Evolutionary conservation across 2,113 vertebrate genomes (phyloP).

Genomic region (Apaloderma vittatum): DNA sequence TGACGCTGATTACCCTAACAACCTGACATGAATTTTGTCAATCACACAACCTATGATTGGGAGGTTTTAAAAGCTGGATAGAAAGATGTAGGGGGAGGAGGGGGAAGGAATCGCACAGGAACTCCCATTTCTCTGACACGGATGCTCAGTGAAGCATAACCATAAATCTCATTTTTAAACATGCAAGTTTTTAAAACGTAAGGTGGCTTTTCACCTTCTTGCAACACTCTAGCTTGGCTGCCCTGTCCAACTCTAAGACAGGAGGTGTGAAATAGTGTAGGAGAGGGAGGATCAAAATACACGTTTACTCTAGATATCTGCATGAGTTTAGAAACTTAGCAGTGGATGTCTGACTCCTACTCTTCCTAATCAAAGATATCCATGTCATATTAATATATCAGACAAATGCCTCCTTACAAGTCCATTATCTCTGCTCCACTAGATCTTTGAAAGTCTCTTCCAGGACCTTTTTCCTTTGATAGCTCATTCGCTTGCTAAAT

Average conservation of each 20-base stretch:
- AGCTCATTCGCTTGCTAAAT: not conserved
- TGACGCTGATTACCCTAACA: not conserved
- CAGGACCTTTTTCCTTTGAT: not conserved
- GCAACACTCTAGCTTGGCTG: not conserved
- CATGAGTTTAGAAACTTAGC: not conserved
- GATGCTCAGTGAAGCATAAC: not conserved
- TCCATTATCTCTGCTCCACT: not conserved
- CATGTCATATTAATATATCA: not conserved
- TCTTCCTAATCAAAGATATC: not conserved
- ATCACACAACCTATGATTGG: not conserved
- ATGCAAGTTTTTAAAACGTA: not conserved
- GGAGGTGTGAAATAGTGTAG: not conserved
- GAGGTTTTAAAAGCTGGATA: not conserved
- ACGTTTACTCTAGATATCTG: not conserved
- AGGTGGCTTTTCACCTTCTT: not conserved
- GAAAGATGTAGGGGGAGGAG: not conserved
- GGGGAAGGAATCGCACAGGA: not conserved
- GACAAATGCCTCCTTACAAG: not conserved
- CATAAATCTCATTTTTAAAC: not conserved
- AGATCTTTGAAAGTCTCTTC: not conserved
- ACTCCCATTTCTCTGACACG: not conserved
- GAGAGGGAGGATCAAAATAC: not conserved
- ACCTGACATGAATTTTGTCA: not conserved
- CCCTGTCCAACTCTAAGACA: not conserved
- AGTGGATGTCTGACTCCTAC: not conserved